Percentiles rank a stretch among this genome's conserved stretches.
Evolutionary conservation across 2,797 vertebrate species (phyloP).

Genomic region (Balearica regulorum): DNA sequence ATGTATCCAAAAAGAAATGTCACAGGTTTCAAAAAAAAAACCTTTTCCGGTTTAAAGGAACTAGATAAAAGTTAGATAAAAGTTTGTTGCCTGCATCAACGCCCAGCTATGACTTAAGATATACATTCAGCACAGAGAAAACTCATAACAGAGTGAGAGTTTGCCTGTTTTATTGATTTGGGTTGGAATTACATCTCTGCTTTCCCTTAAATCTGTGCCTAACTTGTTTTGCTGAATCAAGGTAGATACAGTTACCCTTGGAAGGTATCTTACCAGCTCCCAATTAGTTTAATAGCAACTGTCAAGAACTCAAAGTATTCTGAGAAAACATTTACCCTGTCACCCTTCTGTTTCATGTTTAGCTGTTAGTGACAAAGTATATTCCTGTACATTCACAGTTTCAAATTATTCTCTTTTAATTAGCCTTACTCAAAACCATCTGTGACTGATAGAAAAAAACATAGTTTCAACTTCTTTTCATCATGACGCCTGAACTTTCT

Average conservation of each 20-base stretch:
- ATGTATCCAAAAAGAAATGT: not conserved
- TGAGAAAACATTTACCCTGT: not conserved
- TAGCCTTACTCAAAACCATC: not conserved
- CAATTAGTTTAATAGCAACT: conserved; percentile 16
- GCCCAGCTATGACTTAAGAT: not conserved
- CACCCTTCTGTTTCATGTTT: not conserved
- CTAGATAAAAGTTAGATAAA: accelerated
- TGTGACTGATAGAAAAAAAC: not conserved
- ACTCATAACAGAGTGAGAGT: not conserved
- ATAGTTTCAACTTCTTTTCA: not conserved
- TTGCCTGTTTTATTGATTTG: not conserved
- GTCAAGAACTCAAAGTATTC: not conserved
- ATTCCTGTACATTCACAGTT: not conserved
- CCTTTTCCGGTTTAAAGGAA: not conserved
- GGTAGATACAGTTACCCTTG: not conserved
- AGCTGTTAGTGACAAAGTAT: not conserved
- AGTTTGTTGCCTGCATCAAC: not conserved
- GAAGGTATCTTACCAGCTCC: not conserved
- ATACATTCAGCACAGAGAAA: not conserved
- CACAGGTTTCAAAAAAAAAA: not conserved
- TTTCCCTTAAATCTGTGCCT: not conserved
- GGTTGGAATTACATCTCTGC: not conserved
- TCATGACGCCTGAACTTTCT: conserved; percentile 1
- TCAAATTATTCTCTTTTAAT: not conserved
- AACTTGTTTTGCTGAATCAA: not conserved